phyloP scores from a whole-genome alignment of 2,888 invertebrate genomes.

The Mythimna loreyi region DNA sequence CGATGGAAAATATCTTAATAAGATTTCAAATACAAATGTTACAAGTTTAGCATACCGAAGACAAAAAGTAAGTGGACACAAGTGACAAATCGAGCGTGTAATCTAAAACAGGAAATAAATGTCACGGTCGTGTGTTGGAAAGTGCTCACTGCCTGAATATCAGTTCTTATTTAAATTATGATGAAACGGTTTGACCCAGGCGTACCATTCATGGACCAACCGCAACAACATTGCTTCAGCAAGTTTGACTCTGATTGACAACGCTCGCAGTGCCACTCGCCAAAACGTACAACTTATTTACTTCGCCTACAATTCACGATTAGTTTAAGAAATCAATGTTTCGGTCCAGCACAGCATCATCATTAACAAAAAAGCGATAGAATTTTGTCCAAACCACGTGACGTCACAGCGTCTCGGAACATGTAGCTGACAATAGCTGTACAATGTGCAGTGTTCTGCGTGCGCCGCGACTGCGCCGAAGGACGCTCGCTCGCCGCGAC shows the following conservation, averaged over 20 bases:
- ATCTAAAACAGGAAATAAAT: slow-evolving; percentile 25
- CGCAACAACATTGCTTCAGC: slow-evolving; percentile 1
- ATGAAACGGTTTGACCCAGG: not conserved
- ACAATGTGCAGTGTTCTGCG: not conserved
- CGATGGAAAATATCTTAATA: too few species aligned
- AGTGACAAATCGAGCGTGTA: slow-evolving; percentile 6
- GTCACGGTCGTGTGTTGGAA: slow-evolving; percentile 41
- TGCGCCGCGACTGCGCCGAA: not conserved
- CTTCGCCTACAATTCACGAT: too few species aligned
- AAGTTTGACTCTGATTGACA: not conserved
- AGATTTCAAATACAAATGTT: too few species aligned
- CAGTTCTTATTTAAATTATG: not conserved
- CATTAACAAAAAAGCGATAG: not conserved
- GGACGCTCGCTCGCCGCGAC: slow-evolving; percentile 5
- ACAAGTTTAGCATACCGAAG: not conserved
- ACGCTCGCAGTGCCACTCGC: too few species aligned
- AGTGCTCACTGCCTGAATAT: slow-evolving; percentile 10
- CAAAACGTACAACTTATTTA: too few species aligned
- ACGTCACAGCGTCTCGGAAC: slow-evolving; percentile 1
- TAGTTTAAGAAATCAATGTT: too few species aligned
- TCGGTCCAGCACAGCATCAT: too few species aligned
- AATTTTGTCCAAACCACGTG: not conserved
- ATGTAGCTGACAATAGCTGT: too few species aligned
- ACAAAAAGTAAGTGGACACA: not conserved
- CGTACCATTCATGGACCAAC: not conserved